These are phyloP conservation scores for Aurelia coerulea DNA, from an alignment of 30 jellyfish, hydroid and myxozoan genomes.

Conservation along the genomic window DNA sequence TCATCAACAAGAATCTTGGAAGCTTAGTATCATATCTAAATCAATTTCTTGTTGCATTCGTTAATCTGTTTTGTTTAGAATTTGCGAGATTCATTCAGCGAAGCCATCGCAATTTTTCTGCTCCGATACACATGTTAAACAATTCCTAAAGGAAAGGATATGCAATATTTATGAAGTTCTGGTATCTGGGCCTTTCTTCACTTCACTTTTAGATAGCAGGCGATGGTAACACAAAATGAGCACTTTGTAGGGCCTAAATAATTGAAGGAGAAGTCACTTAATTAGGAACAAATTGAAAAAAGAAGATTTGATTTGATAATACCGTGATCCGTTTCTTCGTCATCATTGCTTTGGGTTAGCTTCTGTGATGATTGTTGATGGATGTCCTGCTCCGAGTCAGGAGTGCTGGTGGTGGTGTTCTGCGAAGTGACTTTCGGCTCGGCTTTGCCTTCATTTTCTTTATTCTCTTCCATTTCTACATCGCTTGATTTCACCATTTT, in stretches of 20 bases:
- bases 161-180: constrained; percentile 35
- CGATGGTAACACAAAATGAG: constrained; percentile 30
- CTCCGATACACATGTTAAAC: constrained; percentile 4
- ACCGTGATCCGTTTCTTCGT: constrained; percentile 58
- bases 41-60: no score
- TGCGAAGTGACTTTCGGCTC: constrained; percentile 34
- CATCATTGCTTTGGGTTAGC: constrained; percentile 3
- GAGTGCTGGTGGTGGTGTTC: constrained; percentile 58
- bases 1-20: no score
- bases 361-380: no score
- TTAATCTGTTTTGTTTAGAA: no score
- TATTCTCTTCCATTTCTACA: constrained; percentile 63
- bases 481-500: constrained; percentile 89
- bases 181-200: background rate
- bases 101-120: no score
- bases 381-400: no score
- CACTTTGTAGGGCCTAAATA: constrained; percentile 1
- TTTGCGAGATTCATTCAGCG: no score
- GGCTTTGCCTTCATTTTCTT: constrained; percentile 52
- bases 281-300: background rate
- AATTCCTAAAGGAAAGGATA: constrained; percentile 7
- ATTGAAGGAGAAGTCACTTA: background rate
- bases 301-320: background rate
- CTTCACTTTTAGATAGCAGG: background rate
- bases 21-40: no score